Evolutionary conservation across 2,888 invertebrate species (phyloP), one percentile per base, ranked within the genome.

Genomic region (Muscina levida): DNA sequence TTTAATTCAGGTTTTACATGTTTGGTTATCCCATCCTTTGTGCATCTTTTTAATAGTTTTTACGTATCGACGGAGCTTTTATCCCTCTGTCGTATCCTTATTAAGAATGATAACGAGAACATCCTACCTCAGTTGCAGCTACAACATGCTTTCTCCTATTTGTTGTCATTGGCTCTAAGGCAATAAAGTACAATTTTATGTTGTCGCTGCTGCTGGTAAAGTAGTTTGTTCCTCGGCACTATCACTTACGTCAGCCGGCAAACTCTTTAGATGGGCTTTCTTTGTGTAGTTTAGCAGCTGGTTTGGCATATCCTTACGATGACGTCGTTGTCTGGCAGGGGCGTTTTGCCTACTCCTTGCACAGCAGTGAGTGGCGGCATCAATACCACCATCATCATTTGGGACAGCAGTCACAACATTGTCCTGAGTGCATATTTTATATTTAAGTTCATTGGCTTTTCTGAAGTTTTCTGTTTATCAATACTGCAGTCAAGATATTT

Each of bases 361-460:
- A 48, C 17, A 48, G 48, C 22, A 3, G 15, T 46, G 46, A 46
- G 42, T n/a, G 2, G 42, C 46, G n/a, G n/a, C n/a, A n/a, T 4
- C 46, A 46, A 15, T 22, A n/a, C 17, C 46, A 46, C 15, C 46
- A 46, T 3, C 8, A 2, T 4, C 48, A 19, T 1, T n/a, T n/a
- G n/a, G 8, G 19, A 11, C 46, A 46, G 13, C 42, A 11, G n/a
- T n/a, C 10, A 2, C n/a, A 46, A 46, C 46, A 46, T 46, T 17
- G n/a, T n/a, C 5, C 10, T 4, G 2, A 68, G 53, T 31, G 51
- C 31, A 65, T 46, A 53, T 56, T 51, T 42, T 37, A 31, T 48
- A 53, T 62, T 79, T 75, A 79, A 75, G 79, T 79, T 79, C 79
- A 79, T 75, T 79, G 79, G 79, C 79, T 79, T 79, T 37, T 75